phyloP scores from a whole-genome alignment of 2,113 vertebrate genomes.

The Callionymus lyra region DNA sequence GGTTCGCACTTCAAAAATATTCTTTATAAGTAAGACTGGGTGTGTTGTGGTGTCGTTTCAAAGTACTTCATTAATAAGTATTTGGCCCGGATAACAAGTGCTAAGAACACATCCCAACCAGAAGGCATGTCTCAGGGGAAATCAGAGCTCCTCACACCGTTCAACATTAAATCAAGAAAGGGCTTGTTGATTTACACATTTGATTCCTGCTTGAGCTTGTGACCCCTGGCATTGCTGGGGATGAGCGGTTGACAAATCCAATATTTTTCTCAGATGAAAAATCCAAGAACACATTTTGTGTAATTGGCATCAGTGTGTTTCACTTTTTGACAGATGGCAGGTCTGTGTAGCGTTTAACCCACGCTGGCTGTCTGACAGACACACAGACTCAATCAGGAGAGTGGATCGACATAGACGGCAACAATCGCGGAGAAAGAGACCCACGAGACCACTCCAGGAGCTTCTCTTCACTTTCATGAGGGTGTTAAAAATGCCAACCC shows the following conservation, averaged over 20 bases:
- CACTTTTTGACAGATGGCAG: slow-evolving; percentile 45
- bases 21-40: no score
- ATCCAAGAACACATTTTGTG: slow-evolving; percentile 34
- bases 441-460: no score
- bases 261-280: no score
- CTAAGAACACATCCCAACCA: no score
- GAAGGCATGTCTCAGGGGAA: slow-evolving; percentile 27
- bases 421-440: slow-evolving; percentile 13
- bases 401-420: slow-evolving; percentile 42
- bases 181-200: slow-evolving; percentile 2
- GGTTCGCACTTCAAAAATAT: no score
- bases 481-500: slow-evolving; percentile 11
- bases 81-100: slow-evolving; percentile 32
- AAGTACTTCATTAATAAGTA: slow-evolving; percentile 37
- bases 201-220: no score
- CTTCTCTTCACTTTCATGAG: not conserved
- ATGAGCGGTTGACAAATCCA: no score
- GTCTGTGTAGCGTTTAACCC: slow-evolving; percentile 54
- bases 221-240: no score
- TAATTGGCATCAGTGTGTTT: slow-evolving; percentile 47
- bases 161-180: slow-evolving; percentile 11
- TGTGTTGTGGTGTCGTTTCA: slow-evolving; percentile 18
- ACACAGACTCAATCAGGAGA: slow-evolving; percentile 21
- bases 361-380: slow-evolving; percentile 38
- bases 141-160: slow-evolving; percentile 22